Evolutionary conservation across 2,113 vertebrate species (phyloP), one percentile per base, ranked within the genome.

Genomic region (Tragelaphus buxtoni): DNA sequence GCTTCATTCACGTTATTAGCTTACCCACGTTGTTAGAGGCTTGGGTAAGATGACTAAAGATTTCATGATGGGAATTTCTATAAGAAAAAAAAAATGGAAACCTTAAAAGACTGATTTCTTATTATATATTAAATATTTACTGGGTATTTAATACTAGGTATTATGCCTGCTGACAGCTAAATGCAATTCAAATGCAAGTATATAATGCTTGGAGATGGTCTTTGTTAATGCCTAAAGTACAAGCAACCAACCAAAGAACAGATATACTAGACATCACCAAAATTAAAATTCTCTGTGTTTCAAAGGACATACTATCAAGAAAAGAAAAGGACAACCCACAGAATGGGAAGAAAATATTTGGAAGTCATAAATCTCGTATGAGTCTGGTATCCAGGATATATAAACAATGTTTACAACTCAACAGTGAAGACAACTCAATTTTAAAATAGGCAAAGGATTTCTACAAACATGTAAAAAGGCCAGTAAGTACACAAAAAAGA

Each of bases 31-130:
- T 97, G 97, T 95, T 94, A 94, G 79, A 90, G 85, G 82, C 5
- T 42, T 56, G 95, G 60, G 90, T 51, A 82, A 91, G 7, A 93
- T 0, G 76, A 94, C 35, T 92, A 58, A 76, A 97, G 94, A 63
- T 42, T 93, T 98, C 98, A 98, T 0, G 92, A 97, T 1, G 97
- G 94, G 85, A 76, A 97, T 90, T 63, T 98, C 98, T 99, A 35
- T 58, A 91, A 95, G 90, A 87, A 14, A 7, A 7, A 47, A 47
- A 88, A 93, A 35, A 16, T 2, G 14, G 24, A 76, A 61, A 61
- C 12, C 72, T 95, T 91, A 74, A 90, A 92, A 86, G 26, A 94
- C 8, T 85, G 26, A 90, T 87, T 93, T 85, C 18, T 90, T 32
- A 93, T 30, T 28, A 86, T 35, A 77, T 90, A 90, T 80, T 88